A percentile compares a stretch with the other conserved stretches of the same genome.
These are phyloP conservation scores for Psettodes erumei DNA, from an alignment of 2,113 vertebrate genomes.

Conservation along the genomic window DNA sequence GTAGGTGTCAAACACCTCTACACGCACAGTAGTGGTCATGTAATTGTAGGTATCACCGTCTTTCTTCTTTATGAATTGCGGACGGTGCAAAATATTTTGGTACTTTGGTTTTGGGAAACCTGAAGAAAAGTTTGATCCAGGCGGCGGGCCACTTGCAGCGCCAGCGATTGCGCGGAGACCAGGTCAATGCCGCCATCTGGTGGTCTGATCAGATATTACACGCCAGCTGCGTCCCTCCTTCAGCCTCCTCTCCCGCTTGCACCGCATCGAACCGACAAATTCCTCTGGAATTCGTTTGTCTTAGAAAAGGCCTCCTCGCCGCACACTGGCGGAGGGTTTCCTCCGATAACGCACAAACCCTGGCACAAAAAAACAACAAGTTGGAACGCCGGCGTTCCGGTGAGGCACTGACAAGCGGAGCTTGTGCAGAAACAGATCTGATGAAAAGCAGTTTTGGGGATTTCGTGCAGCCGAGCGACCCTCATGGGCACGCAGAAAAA, in stretches of 20 bases:
- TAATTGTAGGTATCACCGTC: too few species aligned
- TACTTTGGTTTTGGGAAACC: background rate
- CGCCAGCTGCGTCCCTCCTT: background rate
- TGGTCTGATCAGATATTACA: conserved; percentile 44
- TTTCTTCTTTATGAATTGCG: background rate
- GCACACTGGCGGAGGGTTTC: background rate
- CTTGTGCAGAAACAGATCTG: background rate
- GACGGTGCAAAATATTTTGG: background rate
- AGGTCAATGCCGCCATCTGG: conserved; percentile 63
- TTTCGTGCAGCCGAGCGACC: conserved; percentile 19
- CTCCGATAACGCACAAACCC: background rate
- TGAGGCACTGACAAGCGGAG: too few species aligned
- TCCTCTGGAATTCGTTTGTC: background rate
- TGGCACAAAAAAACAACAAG: conserved; percentile 20
- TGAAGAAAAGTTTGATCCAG: background rate
- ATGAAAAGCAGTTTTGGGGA: conserved; percentile 9
- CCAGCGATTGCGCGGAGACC: background rate
- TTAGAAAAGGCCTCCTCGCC: background rate
- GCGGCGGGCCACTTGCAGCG: background rate
- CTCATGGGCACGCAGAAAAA: conserved; percentile 30
- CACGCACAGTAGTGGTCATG: too few species aligned
- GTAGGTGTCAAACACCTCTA: too few species aligned
- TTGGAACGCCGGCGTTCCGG: too few species aligned
- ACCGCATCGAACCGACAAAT: background rate
- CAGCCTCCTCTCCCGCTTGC: background rate